These are phyloP conservation scores for Aphrophora alni DNA, from an alignment of 2,888 invertebrate genomes.

Conservation along the genomic window DNA sequence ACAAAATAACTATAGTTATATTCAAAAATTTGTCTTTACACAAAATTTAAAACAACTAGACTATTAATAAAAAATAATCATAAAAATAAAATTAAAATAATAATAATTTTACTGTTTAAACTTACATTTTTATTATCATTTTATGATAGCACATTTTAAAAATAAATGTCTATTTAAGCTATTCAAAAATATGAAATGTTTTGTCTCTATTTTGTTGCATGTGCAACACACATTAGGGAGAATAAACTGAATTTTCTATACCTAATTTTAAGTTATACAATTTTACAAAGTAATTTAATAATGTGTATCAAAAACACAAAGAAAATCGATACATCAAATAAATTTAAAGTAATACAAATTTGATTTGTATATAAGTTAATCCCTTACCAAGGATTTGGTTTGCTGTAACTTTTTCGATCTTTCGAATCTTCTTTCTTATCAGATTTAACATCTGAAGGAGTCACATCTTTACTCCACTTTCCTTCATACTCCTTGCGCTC, in stretches of 20 bases:
- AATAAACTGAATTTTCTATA: background rate
- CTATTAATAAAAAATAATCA: no score
- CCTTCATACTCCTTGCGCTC: slow-evolving; percentile 70
- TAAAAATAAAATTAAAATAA: no score
- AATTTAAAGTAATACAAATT: background rate
- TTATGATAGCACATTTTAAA: no score
- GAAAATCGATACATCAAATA: background rate
- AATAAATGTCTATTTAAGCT: no score
- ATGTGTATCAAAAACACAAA: background rate
- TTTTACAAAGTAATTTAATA: background rate
- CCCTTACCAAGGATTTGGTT: slow-evolving; percentile 32
- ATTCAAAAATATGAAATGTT: no score
- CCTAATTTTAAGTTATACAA: background rate
- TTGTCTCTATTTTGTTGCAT: no score
- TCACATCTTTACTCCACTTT: slow-evolving; percentile 59
- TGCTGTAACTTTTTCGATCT: slow-evolving; percentile 60
- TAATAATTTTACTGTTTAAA: no score
- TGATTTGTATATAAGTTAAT: background rate
- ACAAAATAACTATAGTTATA: no score
- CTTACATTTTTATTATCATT: no score
- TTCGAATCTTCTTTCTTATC: slow-evolving; percentile 63
- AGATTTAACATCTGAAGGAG: slow-evolving; percentile 47
- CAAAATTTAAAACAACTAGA: no score
- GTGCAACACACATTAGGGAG: background rate
- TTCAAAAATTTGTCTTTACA: no score